These are phyloP conservation scores for Artemisiospiza belli DNA, from an alignment of 2,113 vertebrate genomes.

Conservation along the genomic window DNA sequence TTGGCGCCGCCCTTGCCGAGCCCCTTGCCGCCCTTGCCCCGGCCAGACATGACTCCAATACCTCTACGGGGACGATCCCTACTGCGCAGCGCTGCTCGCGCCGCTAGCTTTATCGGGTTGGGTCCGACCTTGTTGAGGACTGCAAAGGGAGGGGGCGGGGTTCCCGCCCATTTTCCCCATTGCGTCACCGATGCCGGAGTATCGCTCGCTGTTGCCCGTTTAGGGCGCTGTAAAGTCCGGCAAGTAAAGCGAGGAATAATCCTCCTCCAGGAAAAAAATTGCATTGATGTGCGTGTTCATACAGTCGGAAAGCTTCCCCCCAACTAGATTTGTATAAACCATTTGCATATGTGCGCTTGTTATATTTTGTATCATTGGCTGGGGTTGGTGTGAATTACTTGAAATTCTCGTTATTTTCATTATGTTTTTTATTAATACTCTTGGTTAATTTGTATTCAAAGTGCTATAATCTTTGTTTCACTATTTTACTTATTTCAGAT, in stretches of 20 bases:
- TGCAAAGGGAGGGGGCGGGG: not conserved
- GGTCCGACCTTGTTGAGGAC: conserved; percentile 24
- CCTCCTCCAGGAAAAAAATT: rapidly evolving
- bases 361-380: rapidly evolving
- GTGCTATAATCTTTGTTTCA: rapidly evolving
- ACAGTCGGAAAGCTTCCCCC: rapidly evolving
- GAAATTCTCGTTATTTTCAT: rapidly evolving
- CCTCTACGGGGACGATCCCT: too few relatives aligned
- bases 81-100: rapidly evolving
- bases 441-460: rapidly evolving
- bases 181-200: rapidly evolving
- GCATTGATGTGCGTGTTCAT: rapidly evolving
- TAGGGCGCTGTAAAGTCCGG: rapidly evolving
- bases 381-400: rapidly evolving
- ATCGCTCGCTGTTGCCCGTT: rapidly evolving
- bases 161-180: rapidly evolving
- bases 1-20: conserved; percentile 66
- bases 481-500: rapidly evolving
- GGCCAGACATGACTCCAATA: not conserved
- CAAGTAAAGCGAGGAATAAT: rapidly evolving
- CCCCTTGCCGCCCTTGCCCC: not conserved
- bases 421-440: rapidly evolving
- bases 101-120: rapidly evolving
- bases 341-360: rapidly evolving
- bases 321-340: rapidly evolving